Evolutionary conservation across 2,113 vertebrate genomes (phyloP).

Genomic region (Pangasianodon gigas): DNA sequence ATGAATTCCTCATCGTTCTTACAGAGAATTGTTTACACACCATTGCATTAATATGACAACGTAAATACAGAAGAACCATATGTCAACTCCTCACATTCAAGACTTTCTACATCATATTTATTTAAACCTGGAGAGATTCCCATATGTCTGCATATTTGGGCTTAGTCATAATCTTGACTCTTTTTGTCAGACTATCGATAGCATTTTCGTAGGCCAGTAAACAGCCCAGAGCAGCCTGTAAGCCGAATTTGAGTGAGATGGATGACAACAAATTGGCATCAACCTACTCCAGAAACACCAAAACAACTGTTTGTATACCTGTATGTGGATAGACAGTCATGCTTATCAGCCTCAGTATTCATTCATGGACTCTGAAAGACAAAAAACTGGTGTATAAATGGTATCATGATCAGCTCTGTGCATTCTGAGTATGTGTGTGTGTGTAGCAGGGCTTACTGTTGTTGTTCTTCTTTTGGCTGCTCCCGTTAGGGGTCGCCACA

Average conservation of each 20-base stretch:
- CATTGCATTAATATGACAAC: neutral
- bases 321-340: neutral
- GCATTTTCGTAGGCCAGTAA: constrained; percentile 16
- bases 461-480: too few species aligned
- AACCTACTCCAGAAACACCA: neutral
- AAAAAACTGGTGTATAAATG: neutral
- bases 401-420: neutral
- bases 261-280: constrained; percentile 21
- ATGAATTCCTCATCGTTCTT: neutral
- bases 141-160: neutral
- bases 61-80: neutral
- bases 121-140: constrained; percentile 5
- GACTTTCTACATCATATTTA: constrained; percentile 9
- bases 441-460: neutral
- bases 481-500: too few species aligned
- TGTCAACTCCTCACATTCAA: neutral
- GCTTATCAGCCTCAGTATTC: constrained; percentile 1
- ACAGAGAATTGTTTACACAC: neutral
- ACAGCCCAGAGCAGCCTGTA: constrained; percentile 34
- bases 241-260: constrained; percentile 20
- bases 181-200: neutral
- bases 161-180: neutral
- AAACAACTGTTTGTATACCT: constrained; percentile 8
- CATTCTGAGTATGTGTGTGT: neutral
- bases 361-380: constrained; percentile 14